Base-by-base conservation (phyloP, 2,113 vertebrate species). In the Coptodon rendalli region DNA sequence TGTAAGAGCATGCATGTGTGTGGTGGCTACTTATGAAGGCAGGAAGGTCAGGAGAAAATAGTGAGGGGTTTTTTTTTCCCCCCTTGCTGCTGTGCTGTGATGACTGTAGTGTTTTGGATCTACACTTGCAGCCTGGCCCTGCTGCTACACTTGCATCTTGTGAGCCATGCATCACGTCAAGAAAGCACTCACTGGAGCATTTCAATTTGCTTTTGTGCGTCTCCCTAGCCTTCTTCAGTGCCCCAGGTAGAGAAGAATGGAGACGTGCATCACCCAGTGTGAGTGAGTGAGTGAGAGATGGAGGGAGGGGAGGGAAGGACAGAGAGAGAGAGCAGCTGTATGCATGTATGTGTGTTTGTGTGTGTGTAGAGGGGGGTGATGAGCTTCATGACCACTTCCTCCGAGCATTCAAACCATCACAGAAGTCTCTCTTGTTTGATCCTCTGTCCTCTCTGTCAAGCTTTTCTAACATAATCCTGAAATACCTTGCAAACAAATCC, bases 121-220 rank as follows among this genome's bases (percentile, higher is more conserved):
- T 79, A 81, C 85, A 81, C 81, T 89, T 68, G 19, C 61, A 68
- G 34, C 61, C 34, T 38, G 61, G 11, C 61, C 34, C 61, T 68
- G 61, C 61, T 68, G 61, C 61, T 68, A 38, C 61, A 13, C 63
- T 68, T 68, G 63, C 92, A 92, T 95, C 95, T 93, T 90, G 93
- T 91, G 89, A 93, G 94, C 94, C 87, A 92, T 95, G 95, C 93
- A 95, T 95, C 95, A 96, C 86, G 93, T 94, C 92, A 90, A 95
- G 94, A 97, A 96, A 96, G 95, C 90, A 94, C 89, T 95, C 95
- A 95, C 89, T 95, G 95, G 89, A 95, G 93, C 95, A 95, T 96
- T 96, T 95, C 95, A 96, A 95, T 95, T 93, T 94, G 94, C 95
- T 95, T 96, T 96, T 97, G 94, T 97, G 91, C 53, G 81, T 92